These are phyloP conservation scores for Perognathus longimembris DNA, from an alignment of 2,113 vertebrate genomes.

Conservation along the genomic window DNA sequence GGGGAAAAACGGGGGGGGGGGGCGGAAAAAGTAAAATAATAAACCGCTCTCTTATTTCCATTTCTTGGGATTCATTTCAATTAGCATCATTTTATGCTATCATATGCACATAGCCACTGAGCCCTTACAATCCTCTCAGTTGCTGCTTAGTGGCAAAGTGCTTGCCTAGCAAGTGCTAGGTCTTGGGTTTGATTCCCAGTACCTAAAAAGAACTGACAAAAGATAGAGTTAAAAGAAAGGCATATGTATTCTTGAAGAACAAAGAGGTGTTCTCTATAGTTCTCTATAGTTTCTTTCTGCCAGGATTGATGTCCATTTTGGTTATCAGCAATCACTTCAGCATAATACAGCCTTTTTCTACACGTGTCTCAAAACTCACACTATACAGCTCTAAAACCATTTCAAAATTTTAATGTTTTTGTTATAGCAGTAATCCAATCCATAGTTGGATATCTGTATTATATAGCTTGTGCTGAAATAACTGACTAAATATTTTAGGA, in stretches of 20 bases:
- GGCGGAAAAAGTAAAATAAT: no score
- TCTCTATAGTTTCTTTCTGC: neutral
- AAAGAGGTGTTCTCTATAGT: neutral
- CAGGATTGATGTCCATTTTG: neutral
- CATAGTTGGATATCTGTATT: neutral
- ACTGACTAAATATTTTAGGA: neutral
- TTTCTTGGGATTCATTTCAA: no score
- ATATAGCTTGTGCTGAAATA: neutral
- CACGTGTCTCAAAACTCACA: neutral
- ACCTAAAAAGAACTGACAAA: no score
- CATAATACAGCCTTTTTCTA: neutral
- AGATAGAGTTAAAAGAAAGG: no score
- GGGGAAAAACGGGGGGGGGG: no score
- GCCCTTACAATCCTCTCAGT: no score
- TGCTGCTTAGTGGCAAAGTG: no score
- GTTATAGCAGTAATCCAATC: neutral
- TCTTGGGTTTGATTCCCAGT: no score
- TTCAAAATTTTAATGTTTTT: neutral
- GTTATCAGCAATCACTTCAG: neutral
- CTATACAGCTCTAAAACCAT: neutral
- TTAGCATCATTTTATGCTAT: no score
- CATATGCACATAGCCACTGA: no score
- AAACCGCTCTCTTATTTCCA: no score
- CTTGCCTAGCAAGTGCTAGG: no score
- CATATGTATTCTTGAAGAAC: neutral